Evolutionary conservation across 2,113 vertebrate genomes (phyloP).

Genomic region (Serilophus lunatus): DNA sequence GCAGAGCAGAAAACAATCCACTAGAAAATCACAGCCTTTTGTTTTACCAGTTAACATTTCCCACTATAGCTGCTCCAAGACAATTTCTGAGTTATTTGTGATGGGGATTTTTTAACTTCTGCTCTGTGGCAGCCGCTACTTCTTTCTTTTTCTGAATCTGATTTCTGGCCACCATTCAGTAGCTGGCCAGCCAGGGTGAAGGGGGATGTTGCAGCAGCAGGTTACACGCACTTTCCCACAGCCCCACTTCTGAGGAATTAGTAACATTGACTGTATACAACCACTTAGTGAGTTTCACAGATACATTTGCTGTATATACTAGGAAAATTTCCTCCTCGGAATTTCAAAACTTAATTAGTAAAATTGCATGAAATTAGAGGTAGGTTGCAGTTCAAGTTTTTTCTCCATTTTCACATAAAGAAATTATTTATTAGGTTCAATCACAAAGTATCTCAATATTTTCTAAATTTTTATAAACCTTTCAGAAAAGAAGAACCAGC

Average conservation of each 20-base stretch:
- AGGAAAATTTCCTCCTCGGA: neutral
- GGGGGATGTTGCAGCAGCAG: neutral
- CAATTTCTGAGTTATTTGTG: neutral
- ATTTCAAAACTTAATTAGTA: neutral
- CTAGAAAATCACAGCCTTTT: neutral
- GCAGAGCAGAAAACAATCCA: neutral
- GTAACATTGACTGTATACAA: neutral
- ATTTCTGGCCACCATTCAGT: neutral
- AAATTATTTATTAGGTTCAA: neutral
- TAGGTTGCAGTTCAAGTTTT: neutral
- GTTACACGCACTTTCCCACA: neutral
- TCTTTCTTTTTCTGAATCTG: neutral
- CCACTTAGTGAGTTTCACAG: neutral
- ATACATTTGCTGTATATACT: neutral
- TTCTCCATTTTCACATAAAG: neutral
- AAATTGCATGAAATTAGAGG: neutral
- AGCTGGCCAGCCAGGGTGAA: neutral
- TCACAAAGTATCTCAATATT: neutral
- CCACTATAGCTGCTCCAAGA: neutral
- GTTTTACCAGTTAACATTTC: neutral
- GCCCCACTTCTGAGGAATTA: neutral
- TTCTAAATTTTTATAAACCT: neutral
- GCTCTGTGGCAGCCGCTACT: neutral
- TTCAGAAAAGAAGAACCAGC: neutral
- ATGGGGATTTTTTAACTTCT: neutral